These are phyloP conservation scores for Pleuronectes platessa DNA, from an alignment of 2,113 vertebrate species.

Conservation along the genomic window DNA sequence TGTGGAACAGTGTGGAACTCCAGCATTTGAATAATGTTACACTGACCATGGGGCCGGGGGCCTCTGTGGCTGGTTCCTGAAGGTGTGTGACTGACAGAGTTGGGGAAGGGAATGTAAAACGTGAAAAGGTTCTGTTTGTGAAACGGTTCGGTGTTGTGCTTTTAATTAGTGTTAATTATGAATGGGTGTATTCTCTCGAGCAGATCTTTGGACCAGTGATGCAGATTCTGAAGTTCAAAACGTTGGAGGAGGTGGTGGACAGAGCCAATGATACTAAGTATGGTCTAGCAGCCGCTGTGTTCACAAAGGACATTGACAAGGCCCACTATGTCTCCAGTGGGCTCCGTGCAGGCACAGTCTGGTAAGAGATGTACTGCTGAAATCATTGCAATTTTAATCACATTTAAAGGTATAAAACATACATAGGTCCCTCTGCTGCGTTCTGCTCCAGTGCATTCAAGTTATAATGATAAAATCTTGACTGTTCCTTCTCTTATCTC, in stretches of 20 bases:
- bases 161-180: not conserved
- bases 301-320: conserved; percentile 93
- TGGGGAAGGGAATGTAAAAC: not conserved
- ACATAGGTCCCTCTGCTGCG: too few relatives aligned
- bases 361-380: conserved; percentile 75
- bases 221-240: conserved; percentile 96
- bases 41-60: too few relatives aligned
- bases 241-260: conserved; percentile 90
- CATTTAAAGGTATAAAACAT: too few relatives aligned
- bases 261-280: conserved; percentile 92
- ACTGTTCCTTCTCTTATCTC: too few relatives aligned
- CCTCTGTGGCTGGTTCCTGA: too few relatives aligned
- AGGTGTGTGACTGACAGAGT: too few relatives aligned
- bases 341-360: conserved; percentile 93
- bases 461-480: too few relatives aligned
- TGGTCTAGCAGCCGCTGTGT: conserved; percentile 92
- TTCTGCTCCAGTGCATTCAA: too few relatives aligned
- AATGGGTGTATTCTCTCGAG: not conserved
- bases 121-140: not conserved
- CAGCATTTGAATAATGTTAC: too few relatives aligned
- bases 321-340: conserved; percentile 89
- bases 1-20: too few relatives aligned
- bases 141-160: not conserved
- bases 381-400: not conserved
- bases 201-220: conserved; percentile 99